phyloP scores from a whole-genome alignment of 2,113 vertebrate genomes.

The Xyliphius kryptos region DNA sequence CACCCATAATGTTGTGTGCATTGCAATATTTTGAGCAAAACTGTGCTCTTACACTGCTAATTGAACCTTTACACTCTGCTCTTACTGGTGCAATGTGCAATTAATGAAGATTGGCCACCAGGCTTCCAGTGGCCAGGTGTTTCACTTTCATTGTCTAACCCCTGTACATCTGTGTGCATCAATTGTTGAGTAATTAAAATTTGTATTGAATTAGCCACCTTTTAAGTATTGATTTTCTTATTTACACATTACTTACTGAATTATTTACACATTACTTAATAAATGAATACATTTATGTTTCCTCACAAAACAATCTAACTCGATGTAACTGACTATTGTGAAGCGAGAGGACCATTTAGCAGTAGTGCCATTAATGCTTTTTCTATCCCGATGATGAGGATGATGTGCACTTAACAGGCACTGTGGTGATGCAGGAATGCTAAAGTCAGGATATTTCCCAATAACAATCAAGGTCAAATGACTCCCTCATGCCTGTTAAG shows the following conservation, averaged over 20 bases:
- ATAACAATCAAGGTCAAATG: conserved; percentile 41
- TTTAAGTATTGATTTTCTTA: not conserved
- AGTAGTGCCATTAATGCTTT: conserved; percentile 8
- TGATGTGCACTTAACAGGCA: conserved; percentile 21
- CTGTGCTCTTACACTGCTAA: too few species aligned
- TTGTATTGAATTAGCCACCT: not conserved
- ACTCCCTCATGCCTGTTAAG: conserved; percentile 25
- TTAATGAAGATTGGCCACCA: too few species aligned
- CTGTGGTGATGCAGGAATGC: conserved; percentile 27
- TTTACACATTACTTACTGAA: not conserved
- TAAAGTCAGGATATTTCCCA: conserved; percentile 30
- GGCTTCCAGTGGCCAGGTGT: too few species aligned
- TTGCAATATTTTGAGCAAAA: too few species aligned
- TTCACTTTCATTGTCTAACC: too few species aligned
- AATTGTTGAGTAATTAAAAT: too few species aligned
- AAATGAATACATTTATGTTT: too few species aligned
- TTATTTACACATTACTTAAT: conserved; percentile 7
- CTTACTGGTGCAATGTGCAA: too few species aligned
- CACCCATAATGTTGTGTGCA: too few species aligned
- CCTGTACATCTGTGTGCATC: too few species aligned
- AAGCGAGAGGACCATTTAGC: conserved; percentile 18
- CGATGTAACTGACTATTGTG: conserved; percentile 8
- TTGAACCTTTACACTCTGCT: too few species aligned
- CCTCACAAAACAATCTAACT: not conserved
- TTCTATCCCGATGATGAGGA: conserved; percentile 9